phyloP scores from a whole-genome alignment of 2,888 invertebrate genomes.

The Euzetes globulus region DNA sequence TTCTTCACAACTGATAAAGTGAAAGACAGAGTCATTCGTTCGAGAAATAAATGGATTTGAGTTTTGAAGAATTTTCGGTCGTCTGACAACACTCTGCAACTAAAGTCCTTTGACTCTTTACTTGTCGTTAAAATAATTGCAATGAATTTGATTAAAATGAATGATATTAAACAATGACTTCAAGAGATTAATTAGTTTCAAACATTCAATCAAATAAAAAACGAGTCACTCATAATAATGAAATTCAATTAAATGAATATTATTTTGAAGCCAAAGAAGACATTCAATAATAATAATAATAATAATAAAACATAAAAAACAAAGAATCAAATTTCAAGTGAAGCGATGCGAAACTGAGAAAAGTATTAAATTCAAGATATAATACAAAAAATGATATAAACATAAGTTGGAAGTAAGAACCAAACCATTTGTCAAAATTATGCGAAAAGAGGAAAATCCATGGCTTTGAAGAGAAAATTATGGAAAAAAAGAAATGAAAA shows the following conservation, averaged over 20 bases:
- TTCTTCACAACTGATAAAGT: neutral
- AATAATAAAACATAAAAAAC: neutral
- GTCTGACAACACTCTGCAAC: neutral
- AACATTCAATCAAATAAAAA: neutral
- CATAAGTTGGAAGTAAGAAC: neutral
- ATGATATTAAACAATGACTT: conserved; percentile 11
- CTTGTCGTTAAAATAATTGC: neutral
- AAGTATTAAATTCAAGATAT: neutral
- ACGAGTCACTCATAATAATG: neutral
- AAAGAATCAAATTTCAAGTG: neutral
- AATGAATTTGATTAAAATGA: neutral
- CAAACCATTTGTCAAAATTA: conserved; percentile 3
- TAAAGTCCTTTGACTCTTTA: conserved; percentile 4
- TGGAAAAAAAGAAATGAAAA: neutral
- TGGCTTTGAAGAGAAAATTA: neutral
- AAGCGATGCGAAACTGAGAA: neutral
- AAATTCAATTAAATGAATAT: neutral
- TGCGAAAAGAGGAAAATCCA: neutral
- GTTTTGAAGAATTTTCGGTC: neutral
- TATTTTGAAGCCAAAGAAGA: neutral
- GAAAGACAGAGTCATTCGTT: neutral
- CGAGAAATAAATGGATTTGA: neutral
- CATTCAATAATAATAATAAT: neutral
- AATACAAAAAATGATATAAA: neutral
- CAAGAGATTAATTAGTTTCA: neutral